A percentile compares a stretch with the other conserved stretches of the same genome.
These are phyloP conservation scores for Gymnobelideus leadbeateri DNA, from an alignment of 2,113 vertebrate species.

Conservation along the genomic window DNA sequence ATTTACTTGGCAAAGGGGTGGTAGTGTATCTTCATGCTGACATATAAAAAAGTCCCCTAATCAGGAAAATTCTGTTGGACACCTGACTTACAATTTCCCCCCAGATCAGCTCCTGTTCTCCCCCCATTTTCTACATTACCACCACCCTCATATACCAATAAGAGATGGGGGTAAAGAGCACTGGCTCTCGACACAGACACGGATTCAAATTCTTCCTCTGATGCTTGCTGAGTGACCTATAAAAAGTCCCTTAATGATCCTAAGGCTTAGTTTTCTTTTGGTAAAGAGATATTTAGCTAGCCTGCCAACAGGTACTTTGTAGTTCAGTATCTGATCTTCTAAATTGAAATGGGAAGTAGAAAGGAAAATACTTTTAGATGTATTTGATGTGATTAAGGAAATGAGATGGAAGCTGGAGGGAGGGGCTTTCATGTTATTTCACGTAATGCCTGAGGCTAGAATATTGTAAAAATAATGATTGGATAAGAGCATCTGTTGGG, in stretches of 20 bases:
- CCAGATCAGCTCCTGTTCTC: background rate
- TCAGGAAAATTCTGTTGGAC: background rate
- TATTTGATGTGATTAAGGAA: background rate
- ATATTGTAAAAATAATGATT: conserved; percentile 2
- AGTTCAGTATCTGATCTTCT: background rate
- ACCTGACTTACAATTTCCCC: background rate
- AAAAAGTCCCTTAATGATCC: background rate
- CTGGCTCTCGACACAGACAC: background rate
- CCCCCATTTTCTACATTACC: too few relatives aligned
- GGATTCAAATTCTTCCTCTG: background rate
- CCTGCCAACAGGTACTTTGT: background rate
- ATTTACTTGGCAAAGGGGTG: background rate
- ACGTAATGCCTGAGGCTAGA: background rate
- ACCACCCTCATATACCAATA: background rate
- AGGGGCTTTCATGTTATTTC: background rate
- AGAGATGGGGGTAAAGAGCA: background rate
- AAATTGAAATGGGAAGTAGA: background rate
- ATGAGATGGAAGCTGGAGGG: background rate
- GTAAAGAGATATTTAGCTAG: background rate
- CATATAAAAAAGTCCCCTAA: too few relatives aligned
- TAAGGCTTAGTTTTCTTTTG: background rate
- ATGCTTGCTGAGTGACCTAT: background rate
- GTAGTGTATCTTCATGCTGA: background rate
- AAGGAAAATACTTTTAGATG: background rate
- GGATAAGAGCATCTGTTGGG: background rate